Percentiles rank a stretch among this genome's conserved stretches.
These are phyloP conservation scores for Stomorhina lunata DNA, from an alignment of 2,888 invertebrate species.

Conservation along the genomic window DNA sequence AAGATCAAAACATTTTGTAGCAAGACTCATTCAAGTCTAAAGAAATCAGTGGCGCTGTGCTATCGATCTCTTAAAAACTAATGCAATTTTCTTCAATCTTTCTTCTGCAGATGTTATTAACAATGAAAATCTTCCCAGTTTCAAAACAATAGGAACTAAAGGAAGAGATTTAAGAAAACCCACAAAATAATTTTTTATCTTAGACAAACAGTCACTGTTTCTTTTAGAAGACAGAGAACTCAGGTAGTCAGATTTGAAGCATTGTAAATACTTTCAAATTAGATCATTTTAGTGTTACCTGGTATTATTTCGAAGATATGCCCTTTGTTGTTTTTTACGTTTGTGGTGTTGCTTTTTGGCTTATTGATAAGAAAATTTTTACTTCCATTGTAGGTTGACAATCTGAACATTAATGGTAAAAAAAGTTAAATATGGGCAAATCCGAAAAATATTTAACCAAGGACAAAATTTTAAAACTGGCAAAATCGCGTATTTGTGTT, in stretches of 20 bases:
- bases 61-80: neutral
- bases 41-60: neutral
- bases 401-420: neutral
- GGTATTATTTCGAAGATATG: neutral
- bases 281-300: neutral
- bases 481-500: too few relatives aligned
- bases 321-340: neutral
- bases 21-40: neutral
- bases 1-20: neutral
- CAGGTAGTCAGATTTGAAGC: neutral
- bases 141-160: neutral
- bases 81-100: neutral
- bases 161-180: conserved; percentile 14
- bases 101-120: conserved; percentile 23
- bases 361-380: neutral
- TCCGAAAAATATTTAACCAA: too few relatives aligned
- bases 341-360: conserved; percentile 10
- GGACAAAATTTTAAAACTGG: too few relatives aligned
- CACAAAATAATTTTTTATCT: neutral
- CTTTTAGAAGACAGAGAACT: neutral
- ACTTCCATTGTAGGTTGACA: neutral
- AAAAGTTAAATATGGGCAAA: neutral
- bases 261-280: neutral
- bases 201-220: neutral
- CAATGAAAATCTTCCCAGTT: neutral